These are phyloP conservation scores for Delichon dasypus DNA, from an alignment of 2,797 vertebrate genomes.

Conservation along the genomic window DNA sequence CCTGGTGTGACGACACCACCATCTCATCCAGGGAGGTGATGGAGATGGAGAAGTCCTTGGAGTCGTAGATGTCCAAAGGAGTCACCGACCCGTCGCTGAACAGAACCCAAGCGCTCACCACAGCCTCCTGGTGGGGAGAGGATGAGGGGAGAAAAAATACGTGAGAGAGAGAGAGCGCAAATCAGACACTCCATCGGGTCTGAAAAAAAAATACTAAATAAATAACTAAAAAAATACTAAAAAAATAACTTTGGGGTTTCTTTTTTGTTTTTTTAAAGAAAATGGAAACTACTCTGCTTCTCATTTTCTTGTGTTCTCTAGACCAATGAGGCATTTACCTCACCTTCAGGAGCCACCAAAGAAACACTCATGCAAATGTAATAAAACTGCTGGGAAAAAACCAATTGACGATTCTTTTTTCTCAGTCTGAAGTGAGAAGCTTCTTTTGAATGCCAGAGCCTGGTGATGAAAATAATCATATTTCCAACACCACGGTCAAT, in stretches of 20 bases:
- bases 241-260: background rate
- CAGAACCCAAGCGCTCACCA: slow-evolving; percentile 90
- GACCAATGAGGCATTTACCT: background rate
- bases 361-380: background rate
- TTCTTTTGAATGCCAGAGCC: background rate
- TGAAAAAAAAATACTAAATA: background rate
- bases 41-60: slow-evolving; percentile 89
- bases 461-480: background rate
- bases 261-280: background rate
- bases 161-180: background rate
- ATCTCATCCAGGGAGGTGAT: slow-evolving; percentile 89
- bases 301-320: background rate
- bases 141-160: background rate
- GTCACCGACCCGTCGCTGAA: slow-evolving; percentile 95
- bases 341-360: background rate
- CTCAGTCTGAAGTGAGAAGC: background rate
- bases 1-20: slow-evolving; percentile 85
- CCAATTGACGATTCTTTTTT: background rate
- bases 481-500: background rate
- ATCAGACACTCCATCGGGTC: background rate
- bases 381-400: background rate
- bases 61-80: slow-evolving; percentile 92
- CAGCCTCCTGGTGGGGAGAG: slow-evolving; percentile 83
- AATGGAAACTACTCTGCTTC: background rate
- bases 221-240: no score